Base-by-base conservation (phyloP, 2,888 invertebrate genomes). In the Parapristionchus giblindavisi region DNA sequence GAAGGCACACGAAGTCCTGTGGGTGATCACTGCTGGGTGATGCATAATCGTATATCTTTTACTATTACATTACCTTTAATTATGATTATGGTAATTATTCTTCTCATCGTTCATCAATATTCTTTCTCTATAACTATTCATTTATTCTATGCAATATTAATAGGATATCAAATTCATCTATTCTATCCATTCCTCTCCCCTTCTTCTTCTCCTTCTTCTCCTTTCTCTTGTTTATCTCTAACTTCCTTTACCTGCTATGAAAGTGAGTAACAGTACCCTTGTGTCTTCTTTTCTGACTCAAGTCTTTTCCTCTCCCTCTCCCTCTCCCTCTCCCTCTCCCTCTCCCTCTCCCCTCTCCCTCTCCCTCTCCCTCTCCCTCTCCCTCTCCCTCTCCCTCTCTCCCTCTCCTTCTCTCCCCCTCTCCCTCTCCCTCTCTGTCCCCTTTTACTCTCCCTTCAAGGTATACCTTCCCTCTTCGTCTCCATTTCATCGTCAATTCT, bases 331-430 rank as follows among this genome's bases (percentile, higher is more conserved):
- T 24, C 34, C 32, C 21, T 43, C 43, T 40, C 54, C 52, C 40
- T 21, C 66, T 68, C 68, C 27, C 68, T 24, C 63, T 48, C 21
- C 48, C n/a, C n/a, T n/a, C n/a, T n/a, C n/a, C n/a, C n/a, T n/a
- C n/a, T n/a, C n/a, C n/a, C n/a, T 66, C 51, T 14, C 43, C 8
- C 51, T 66, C 66, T 6, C n/a, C 17, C 51, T 66, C 8, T 66
- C 51, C 34, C 5, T 66, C 32, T 66, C 43, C n/a, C 63, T 27
- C 27, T n/a, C 24, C 27, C n/a, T 43, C 43, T 17, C 60, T 17
- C 38, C 38, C 38, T 29, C n/a, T 11, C 36, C n/a, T 38, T 32
- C 58, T 17, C 58, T 14, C 58, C 21, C 21, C 52, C 54, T 24
- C 5, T n/a, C n/a, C 54, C n/a, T 27, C 54, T 54, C 54, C 11